Evolutionary conservation across 2,797 vertebrate genomes (phyloP), one percentile per base, ranked within the genome.

Genomic region (Botia almorhae): DNA sequence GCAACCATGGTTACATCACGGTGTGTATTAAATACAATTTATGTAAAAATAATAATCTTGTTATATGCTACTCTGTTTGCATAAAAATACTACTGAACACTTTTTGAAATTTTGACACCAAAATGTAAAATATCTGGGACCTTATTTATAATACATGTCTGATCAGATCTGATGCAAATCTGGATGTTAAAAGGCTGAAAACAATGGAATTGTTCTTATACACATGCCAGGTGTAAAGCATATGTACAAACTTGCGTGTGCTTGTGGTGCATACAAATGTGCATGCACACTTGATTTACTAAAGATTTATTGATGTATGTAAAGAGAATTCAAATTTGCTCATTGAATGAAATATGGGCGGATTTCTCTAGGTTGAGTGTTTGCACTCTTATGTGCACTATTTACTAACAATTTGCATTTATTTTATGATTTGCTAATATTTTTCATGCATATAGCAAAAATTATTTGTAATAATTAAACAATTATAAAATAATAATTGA

Each of bases 1-100:
- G 90, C 88, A 92, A 92, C 91, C 87, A 89, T 87, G 83, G 89
- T 91, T 93, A 91, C 90, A 90, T 90, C 91, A 91, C 88, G 92
- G 91, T 93, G 92, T 93, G 93, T 94, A 93, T 92, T 88, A 90
- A 91, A 90, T 19, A 65, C n/a, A 85, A 89, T 79, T 90, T 90
- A 87, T 90, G 84, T 88, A 87, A 92, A 92, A 92, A 92, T 90
- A 85, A 91, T 82, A 90, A 85, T 88, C 91, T 88, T 74, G 76
- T 90, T 88, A 75, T 46, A 74, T 83, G 83, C 81, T 82, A 81
- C 33, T 33, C 33, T 88, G 88, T 89, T 93, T 93, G 91, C 91
- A 93, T 93, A 92, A 90, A 33, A 89, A 87, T 91, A 88, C 88
- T 88, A 90, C 84, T 85, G 85, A 89, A 84, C 83, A 46, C 87